Conservation (phyloP, 2,888 invertebrate species). For the Thereva nobilitata region DNA sequence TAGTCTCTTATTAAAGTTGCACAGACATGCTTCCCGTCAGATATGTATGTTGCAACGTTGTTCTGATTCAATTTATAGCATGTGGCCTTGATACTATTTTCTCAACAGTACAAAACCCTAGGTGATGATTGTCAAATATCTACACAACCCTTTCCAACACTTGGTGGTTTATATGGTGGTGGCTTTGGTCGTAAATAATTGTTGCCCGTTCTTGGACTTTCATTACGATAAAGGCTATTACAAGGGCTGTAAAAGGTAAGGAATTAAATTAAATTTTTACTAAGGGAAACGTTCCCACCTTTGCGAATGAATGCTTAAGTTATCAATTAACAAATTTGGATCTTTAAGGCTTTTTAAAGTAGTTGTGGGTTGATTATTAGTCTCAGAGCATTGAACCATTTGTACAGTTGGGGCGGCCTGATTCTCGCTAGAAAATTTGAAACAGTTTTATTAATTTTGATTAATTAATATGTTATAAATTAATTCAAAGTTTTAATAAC, state of each 20-base stretch:
- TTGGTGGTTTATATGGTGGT: constrained; percentile 56
- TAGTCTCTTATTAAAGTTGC: too few species aligned
- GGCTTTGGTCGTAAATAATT: constrained; percentile 56
- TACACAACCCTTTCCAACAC: constrained; percentile 50
- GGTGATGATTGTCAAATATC: constrained; percentile 58
- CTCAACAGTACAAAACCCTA: constrained; percentile 57
- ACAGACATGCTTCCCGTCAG: too few species aligned
- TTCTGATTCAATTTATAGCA: too few species aligned
- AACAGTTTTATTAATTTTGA: neutral
- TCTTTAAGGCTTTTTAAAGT: constrained; percentile 65
- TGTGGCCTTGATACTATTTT: neutral
- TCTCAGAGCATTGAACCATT: constrained; percentile 66
- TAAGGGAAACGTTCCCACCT: constrained; percentile 47
- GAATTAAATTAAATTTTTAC: constrained; percentile 2
- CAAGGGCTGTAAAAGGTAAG: constrained; percentile 59
- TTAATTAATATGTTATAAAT: neutral
- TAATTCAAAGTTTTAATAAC: neutral
- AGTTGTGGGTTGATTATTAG: constrained; percentile 63
- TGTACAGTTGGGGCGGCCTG: constrained; percentile 59
- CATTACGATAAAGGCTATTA: constrained; percentile 62
- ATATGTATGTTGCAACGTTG: too few species aligned
- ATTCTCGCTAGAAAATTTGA: neutral
- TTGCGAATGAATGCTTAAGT: constrained; percentile 55
- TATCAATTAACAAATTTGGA: constrained; percentile 56
- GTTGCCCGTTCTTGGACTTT: constrained; percentile 60